Base-by-base conservation (phyloP, 2,113 vertebrate genomes). In the Gopherus evgoodei region DNA sequence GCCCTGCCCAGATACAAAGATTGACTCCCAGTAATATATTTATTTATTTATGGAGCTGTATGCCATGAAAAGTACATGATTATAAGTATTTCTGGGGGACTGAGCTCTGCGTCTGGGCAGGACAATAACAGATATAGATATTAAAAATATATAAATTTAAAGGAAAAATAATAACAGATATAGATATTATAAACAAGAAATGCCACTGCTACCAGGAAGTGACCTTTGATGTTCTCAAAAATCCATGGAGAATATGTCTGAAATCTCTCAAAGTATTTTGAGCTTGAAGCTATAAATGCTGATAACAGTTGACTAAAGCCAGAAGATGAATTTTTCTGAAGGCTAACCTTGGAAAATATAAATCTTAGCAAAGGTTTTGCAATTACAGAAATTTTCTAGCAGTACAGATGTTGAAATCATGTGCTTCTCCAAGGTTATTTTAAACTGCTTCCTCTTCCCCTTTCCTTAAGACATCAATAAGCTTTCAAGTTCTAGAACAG, bases 231-330 rank as follows among this genome's bases (percentile, higher is more conserved):
- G 31, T 59, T 65, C 90, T 76, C 75, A 11, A 49, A 85, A 86
- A 65, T 81, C 96, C 95, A 82, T 3, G 11, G 22, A 94, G 91
- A 88, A 84, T 49, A 79, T 53, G 88, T 87, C 81, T 90, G 8
- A 90, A 92, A 50, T 10, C 3, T 35, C 62, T 80, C 69, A 69
- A n/a, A 89, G 38, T 35, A 6, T 27, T 84, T 88, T 62, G 53
- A 84, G 53, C 25, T 53, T 54, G 24, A 17, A 17, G 62, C 1
- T 47, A 92, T 69, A 90, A 84, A 69, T 13, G 29, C 91, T 83
- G 87, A n/a, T 35, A 83, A 91, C 29, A 5, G 80, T 29, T 52
- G 76, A 49, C 27, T 72, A 84, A 42, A 86, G 56, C 81, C 49
- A 78, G 53, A 49, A 50, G 56, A 76, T 82, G 62, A 79, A 13